Percentiles rank a stretch among this genome's conserved stretches.
These are phyloP conservation scores for Turritopsis rubra DNA, from an alignment of 30 jellyfish, hydroid and myxozoan genomes.

Conservation along the genomic window DNA sequence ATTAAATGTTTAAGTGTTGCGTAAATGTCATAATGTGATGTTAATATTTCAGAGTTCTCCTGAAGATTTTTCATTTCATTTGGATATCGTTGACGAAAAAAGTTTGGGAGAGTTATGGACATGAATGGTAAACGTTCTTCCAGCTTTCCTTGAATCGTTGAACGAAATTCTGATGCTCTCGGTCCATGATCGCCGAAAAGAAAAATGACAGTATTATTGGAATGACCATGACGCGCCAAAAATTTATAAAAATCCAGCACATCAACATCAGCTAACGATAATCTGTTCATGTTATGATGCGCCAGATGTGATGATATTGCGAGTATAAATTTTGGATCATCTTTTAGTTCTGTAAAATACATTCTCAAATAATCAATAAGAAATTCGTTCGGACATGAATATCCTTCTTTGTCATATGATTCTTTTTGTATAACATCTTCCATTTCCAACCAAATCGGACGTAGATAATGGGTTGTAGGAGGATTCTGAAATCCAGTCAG, in stretches of 20 bases:
- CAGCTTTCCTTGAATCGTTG: constrained; percentile 62
- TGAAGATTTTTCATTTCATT: constrained; percentile 22
- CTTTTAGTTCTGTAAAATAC: constrained; percentile 16
- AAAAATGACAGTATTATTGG: constrained; percentile 33
- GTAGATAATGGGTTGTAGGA: constrained; percentile 56
- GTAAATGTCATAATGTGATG: constrained; percentile 31
- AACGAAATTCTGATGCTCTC: constrained; percentile 55
- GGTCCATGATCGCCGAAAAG: constrained; percentile 82
- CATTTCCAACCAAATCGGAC: constrained; percentile 47
- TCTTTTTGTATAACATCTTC: neutral
- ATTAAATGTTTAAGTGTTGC: constrained; percentile 33
- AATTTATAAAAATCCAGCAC: neutral
- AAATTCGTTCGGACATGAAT: neutral
- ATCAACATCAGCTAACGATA: constrained; percentile 20
- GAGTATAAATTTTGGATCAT: constrained; percentile 20
- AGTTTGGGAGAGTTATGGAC: constrained; percentile 42
- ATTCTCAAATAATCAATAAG: constrained; percentile 16
- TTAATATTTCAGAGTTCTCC: constrained; percentile 34
- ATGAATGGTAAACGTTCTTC: constrained; percentile 84
- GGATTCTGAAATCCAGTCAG: constrained; percentile 44
- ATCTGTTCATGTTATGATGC: constrained; percentile 27
- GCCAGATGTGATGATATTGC: constrained; percentile 8
- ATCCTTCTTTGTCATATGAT: too few species aligned
- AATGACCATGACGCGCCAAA: constrained; percentile 23
- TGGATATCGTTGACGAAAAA: constrained; percentile 21